Evolutionary conservation across 2,797 vertebrate genomes (phyloP).

Genomic region (Mico argentatus): DNA sequence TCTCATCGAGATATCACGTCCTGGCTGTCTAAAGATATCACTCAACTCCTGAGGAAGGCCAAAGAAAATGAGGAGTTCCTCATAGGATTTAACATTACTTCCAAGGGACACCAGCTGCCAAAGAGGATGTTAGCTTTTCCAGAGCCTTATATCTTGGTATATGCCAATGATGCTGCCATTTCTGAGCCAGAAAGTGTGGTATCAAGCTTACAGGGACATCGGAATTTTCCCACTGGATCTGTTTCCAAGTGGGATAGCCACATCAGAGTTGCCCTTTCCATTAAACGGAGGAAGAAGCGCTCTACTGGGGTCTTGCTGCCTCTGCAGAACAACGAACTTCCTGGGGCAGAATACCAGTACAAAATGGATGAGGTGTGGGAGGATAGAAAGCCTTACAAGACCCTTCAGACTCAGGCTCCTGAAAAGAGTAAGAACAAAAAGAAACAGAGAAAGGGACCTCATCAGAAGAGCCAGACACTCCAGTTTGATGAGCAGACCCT

Average conservation of each 20-base stretch:
- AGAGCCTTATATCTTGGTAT: conserved; percentile 94
- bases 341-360: conserved; percentile 91
- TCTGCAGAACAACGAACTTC: conserved; percentile 96
- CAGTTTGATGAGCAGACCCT: conserved; percentile 97
- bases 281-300: conserved; percentile 85
- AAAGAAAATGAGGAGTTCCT: conserved; percentile 89
- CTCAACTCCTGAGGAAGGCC: conserved; percentile 89
- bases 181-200: conserved; percentile 94
- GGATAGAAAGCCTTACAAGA: conserved; percentile 89
- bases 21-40: conserved; percentile 97
- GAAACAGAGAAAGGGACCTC: conserved; percentile 91
- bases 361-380: conserved; percentile 88
- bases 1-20: conserved; percentile 85
- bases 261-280: conserved; percentile 30
- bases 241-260: conserved; percentile 54
- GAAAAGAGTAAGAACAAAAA: conserved; percentile 89
- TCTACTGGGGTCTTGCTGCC: conserved; percentile 89
- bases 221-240: conserved; percentile 46
- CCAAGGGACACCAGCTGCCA: conserved; percentile 81
- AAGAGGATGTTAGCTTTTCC: conserved; percentile 84
- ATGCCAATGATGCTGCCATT: conserved; percentile 95
- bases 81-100: conserved; percentile 89
- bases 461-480: conserved; percentile 91
- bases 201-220: conserved; percentile 89
- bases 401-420: conserved; percentile 87